These are phyloP conservation scores for Sandelia bainsii DNA, from an alignment of 2,797 vertebrate genomes.

Conservation along the genomic window DNA sequence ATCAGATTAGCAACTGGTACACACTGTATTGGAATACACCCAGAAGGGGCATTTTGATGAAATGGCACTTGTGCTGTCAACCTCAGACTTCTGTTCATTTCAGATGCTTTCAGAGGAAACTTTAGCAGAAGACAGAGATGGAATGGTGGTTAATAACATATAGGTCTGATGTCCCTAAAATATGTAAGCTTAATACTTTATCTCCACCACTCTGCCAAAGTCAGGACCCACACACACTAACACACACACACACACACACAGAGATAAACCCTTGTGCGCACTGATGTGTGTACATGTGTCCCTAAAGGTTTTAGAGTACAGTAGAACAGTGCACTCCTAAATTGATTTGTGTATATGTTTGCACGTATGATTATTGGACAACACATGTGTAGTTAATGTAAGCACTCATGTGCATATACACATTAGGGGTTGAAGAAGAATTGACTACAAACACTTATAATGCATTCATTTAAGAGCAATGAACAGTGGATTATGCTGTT, in stretches of 20 bases:
- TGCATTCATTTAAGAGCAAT: conserved; percentile 67
- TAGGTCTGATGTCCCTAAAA: conserved; percentile 13
- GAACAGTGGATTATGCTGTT: conserved; percentile 70
- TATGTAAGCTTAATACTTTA: conserved; percentile 7
- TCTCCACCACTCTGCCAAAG: conserved; percentile 11
- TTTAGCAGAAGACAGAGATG: not conserved
- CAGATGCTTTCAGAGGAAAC: conserved; percentile 37
- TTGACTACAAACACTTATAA: conserved; percentile 17
- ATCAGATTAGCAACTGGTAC: conserved; percentile 74
- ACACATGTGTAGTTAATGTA: not conserved
- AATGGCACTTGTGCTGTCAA: conserved; percentile 51
- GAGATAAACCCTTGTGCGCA: not conserved
- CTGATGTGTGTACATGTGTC: not conserved
- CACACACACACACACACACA: conserved; percentile 10
- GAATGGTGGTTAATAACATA: not conserved
- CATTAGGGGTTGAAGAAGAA: conserved; percentile 28
- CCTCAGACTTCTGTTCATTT: conserved; percentile 42
- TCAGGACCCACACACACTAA: conserved; percentile 14
- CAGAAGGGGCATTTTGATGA: conserved; percentile 62
- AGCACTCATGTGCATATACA: not conserved
- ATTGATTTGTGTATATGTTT: not conserved
- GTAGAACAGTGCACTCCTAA: not conserved
- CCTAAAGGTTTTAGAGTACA: not conserved
- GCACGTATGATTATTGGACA: not conserved
- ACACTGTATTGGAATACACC: conserved; percentile 61